Evolutionary conservation across 2,797 vertebrate species (phyloP).

Genomic region (Amblyraja radiata): DNA sequence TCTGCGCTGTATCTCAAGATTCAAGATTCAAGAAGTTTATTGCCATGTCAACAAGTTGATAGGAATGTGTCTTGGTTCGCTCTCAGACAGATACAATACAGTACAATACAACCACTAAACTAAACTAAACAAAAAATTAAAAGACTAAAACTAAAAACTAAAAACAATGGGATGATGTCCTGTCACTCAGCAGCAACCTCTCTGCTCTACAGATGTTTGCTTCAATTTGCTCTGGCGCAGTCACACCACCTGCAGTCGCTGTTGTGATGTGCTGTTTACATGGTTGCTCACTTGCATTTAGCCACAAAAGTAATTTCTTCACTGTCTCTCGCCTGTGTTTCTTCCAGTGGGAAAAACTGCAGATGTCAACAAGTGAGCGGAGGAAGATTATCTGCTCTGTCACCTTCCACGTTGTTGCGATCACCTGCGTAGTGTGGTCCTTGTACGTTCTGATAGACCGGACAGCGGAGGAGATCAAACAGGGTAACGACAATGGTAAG

Average conservation of each 20-base stretch:
- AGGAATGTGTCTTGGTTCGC: no score
- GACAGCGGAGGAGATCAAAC: slow-evolving; percentile 81
- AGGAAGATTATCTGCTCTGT: slow-evolving; percentile 92
- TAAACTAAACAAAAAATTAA: no score
- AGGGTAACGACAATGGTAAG: slow-evolving; percentile 77
- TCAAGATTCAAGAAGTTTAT: no score
- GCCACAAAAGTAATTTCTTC: background rate
- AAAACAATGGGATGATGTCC: background rate
- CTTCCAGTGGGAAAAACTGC: slow-evolving; percentile 88
- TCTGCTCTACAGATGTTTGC: background rate
- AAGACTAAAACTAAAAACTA: no score
- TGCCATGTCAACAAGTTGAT: no score
- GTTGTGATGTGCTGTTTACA: no score
- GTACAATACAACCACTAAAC: no score
- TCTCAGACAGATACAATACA: no score
- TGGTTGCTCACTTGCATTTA: background rate
- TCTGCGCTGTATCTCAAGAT: no score
- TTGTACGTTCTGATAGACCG: slow-evolving; percentile 79
- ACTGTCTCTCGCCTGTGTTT: background rate
- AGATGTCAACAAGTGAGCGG: slow-evolving; percentile 84
- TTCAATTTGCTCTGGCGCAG: background rate
- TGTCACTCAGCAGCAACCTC: background rate
- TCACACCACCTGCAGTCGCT: background rate
- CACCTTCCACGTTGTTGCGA: slow-evolving; percentile 84
- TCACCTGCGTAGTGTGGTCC: slow-evolving; percentile 88